Conservation (phyloP, 2,888 invertebrate genomes). For the Agonum fuliginosum region DNA sequence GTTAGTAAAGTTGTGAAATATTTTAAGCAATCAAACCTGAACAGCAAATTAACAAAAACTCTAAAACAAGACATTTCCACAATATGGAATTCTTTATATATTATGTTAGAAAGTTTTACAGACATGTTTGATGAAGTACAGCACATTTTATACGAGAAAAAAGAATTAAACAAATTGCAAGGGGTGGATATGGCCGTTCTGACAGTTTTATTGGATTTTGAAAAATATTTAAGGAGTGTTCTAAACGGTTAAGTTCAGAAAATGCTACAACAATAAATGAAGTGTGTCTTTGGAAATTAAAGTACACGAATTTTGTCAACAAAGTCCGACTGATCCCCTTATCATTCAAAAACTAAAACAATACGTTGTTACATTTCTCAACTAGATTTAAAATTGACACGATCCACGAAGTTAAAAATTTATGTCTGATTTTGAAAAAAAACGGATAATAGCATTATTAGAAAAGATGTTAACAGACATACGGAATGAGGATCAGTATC, state of each 20-base stretch:
- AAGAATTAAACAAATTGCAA: background rate
- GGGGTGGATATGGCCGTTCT: background rate
- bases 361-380: too few relatives aligned
- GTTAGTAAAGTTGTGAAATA: background rate
- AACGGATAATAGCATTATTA: too few relatives aligned
- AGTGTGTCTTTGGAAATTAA: background rate
- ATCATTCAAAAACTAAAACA: too few relatives aligned
- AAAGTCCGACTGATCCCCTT: too few relatives aligned
- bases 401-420: too few relatives aligned
- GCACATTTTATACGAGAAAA: background rate
- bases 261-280: background rate
- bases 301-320: too few relatives aligned
- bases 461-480: too few relatives aligned
- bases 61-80: background rate
- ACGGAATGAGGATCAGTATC: too few relatives aligned
- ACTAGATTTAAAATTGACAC: too few relatives aligned
- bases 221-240: background rate
- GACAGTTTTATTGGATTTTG: background rate
- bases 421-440: too few relatives aligned
- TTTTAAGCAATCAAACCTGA: background rate
- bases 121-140: background rate
- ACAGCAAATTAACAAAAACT: background rate
- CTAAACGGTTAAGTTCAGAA: background rate
- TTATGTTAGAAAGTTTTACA: background rate
- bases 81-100: background rate